Evolutionary conservation across 1,140 invertebrate species (phyloP).

Genomic region (Anadara kagoshimensis): DNA sequence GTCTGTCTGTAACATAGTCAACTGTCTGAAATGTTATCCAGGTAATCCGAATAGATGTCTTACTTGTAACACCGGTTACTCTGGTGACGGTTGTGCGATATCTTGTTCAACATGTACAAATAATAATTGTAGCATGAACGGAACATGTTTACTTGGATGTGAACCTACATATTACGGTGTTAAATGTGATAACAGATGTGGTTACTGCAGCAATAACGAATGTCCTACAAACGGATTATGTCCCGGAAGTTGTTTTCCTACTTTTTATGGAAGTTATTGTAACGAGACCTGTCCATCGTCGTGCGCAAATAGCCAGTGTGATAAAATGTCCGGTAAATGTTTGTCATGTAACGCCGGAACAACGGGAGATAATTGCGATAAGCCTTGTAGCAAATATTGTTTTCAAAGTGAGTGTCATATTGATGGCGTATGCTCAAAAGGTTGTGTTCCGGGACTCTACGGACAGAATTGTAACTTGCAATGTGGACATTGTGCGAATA

Average conservation of each 20-base stretch:
- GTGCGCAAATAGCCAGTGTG: neutral
- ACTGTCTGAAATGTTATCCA: constrained; percentile 28
- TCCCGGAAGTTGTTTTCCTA: constrained; percentile 2
- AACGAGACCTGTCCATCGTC: too few species aligned
- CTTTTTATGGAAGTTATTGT: constrained; percentile 23
- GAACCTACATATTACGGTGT: too few species aligned
- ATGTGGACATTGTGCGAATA: neutral
- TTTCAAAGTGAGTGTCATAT: constrained; percentile 1
- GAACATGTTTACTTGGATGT: too few species aligned
- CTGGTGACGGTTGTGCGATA: constrained; percentile 25
- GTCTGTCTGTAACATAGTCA: constrained; percentile 24
- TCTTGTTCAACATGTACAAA: constrained; percentile 10
- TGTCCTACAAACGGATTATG: constrained; percentile 31
- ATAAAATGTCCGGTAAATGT: constrained; percentile 36
- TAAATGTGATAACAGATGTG: too few species aligned
- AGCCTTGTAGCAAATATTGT: constrained; percentile 15
- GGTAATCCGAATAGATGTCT: too few species aligned
- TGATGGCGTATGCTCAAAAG: constrained; percentile 11
- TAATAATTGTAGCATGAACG: too few species aligned
- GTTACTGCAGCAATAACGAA: too few species aligned
- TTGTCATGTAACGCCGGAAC: too few species aligned
- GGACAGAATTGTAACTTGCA: constrained; percentile 21
- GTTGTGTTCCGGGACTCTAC: constrained; percentile 7
- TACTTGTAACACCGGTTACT: constrained; percentile 40
- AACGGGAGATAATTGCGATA: constrained; percentile 31